Base-by-base conservation (phyloP, 2,888 invertebrate species). In the Ennomos quercinarius region DNA sequence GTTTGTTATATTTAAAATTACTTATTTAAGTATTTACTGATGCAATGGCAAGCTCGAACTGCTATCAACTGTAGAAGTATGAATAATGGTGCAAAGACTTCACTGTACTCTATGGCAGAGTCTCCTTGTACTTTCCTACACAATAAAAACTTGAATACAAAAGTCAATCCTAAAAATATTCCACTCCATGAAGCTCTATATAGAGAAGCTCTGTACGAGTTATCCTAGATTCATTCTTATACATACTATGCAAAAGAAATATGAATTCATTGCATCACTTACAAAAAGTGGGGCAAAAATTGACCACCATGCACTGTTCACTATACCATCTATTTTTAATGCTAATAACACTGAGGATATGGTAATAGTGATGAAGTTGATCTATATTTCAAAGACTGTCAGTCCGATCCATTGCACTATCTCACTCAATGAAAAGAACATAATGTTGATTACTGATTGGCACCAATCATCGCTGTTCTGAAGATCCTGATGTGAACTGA, bases 331-430 rank as follows among this genome's bases (percentile, higher is more conserved):
- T 73, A 97, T 94, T 83, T 97, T 97, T 40, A 98, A 87, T 8
- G 97, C 96, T 65, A 98, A 87, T 46, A 98, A 89, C 56, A 98
- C 93, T 9, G 98, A 96, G 77, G 99, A 99, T 63, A 97, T 93
- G 39, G 97, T 94, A 54, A 98, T 86, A 3, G 97, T 95, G 55
- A 98, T 93, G 45, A 98, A 91, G 83, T 98, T 97, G 63, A 98
- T 95, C 95, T 98, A 97, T 82, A 99, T 97, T 91, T 99, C 99
- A 86, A 99, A 98, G 59, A 98, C 95, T 12, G 99, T 98, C 51
- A 99, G 93, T 68, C 99, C 98, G 53, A 99, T 94, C 99, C 99
- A 99, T 67, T 96, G 95, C 48, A 98, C 97, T 59, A 99, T 93
- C 88, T 99, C 99, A 70, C 96, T 95, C 54, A 98, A 88, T 49